Base-by-base conservation (phyloP, 1,140 invertebrate species). In the Neuroterus valhalla region DNA sequence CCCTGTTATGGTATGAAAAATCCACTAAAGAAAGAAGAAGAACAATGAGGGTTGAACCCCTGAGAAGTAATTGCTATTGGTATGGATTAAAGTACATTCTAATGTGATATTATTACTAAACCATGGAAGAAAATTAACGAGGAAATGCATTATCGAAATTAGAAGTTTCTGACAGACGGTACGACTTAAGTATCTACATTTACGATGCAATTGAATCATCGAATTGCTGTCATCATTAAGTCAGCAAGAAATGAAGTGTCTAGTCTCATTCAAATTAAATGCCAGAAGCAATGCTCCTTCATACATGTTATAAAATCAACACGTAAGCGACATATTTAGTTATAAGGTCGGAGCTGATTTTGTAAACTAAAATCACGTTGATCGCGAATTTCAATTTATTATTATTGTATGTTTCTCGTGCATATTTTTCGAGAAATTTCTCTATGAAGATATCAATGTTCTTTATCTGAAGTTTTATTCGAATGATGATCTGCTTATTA, bases 21-120 rank as follows among this genome's bases (percentile, higher is more conserved):
- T 62, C 31, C 15, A 62, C 55, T 62, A 62, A 62, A 62, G 55
- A 62, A 26, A 26, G 55, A 62, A 62, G 55, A 62, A 26, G 31
- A 62, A 62, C 55, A 62, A 4, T 62, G 26, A 62, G 23, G 55
- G 55, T n/a, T 62, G 23, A 26, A 62, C 55, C 23, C 55, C 55
- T 31, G n/a, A 31, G 55, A 62, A 62, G 8, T 62, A 62, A 62
- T 62, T 62, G 31, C 12, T 62, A 15, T 31, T 14, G 31, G 14
- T 38, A 14, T 4, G 21, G 23, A 31, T 38, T 15, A 62, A 62
- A 62, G 31, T 38, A 31, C 23, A 38, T 6, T 62, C 12, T 15
- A 26, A 15, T 26, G 52, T 62, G 10, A 19, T 31, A 5, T 62
- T 15, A 15, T 62, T 15, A 31, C 15, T 38, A 15, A 62, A 62